Conservation (phyloP, 2,888 invertebrate species). For the Beris morrisii region DNA sequence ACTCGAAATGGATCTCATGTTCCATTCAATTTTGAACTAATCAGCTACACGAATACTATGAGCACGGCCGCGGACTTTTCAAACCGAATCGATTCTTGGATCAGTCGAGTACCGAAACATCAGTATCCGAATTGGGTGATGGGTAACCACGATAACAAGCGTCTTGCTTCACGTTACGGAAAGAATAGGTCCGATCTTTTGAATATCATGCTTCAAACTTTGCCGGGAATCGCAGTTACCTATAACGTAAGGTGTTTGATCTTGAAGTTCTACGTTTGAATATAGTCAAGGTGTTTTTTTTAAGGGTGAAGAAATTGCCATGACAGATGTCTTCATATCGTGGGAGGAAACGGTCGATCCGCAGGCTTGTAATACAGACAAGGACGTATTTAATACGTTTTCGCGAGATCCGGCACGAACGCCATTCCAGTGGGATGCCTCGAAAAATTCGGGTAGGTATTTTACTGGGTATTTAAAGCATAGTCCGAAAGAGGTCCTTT, state of each 20-base stretch:
- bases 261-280: slow-evolving; percentile 1
- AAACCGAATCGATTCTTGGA: slow-evolving; percentile 59
- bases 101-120: slow-evolving; percentile 59
- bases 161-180: slow-evolving; percentile 58
- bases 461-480: too few relatives aligned
- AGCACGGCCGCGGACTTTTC: slow-evolving; percentile 59
- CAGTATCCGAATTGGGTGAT: slow-evolving; percentile 62
- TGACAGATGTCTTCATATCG: slow-evolving; percentile 59
- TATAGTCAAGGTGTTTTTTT: slow-evolving; percentile 5
- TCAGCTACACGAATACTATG: slow-evolving; percentile 55
- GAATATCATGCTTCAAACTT: slow-evolving; percentile 60
- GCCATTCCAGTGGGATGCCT: slow-evolving; percentile 65
- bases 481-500: too few relatives aligned
- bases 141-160: slow-evolving; percentile 59
- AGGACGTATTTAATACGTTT: slow-evolving; percentile 50
- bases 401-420: slow-evolving; percentile 63
- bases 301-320: slow-evolving; percentile 71
- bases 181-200: slow-evolving; percentile 58
- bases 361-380: slow-evolving; percentile 58
- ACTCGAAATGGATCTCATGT: slow-evolving; percentile 59
- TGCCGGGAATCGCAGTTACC: slow-evolving; percentile 64
- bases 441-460: slow-evolving; percentile 52
- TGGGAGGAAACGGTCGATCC: slow-evolving; percentile 61
- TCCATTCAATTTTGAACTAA: slow-evolving; percentile 64
- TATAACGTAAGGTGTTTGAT: slow-evolving; percentile 56